Evolutionary conservation across 2,113 vertebrate species (phyloP).

Genomic region (Odobenus rosmarus): DNA sequence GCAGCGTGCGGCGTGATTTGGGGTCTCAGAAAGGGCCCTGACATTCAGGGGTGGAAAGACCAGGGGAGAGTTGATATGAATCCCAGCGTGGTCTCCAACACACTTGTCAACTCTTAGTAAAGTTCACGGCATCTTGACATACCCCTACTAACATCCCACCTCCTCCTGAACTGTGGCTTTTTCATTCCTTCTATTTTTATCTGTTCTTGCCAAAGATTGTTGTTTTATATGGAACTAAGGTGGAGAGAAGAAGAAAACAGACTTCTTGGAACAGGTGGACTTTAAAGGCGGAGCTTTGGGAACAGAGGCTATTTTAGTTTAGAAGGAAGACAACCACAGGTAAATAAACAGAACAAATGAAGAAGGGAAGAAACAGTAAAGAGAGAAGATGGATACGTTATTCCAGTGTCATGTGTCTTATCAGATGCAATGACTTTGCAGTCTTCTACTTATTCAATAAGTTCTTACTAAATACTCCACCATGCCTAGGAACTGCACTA

Average conservation of each 20-base stretch:
- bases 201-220: not conserved
- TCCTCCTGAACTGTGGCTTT: not conserved
- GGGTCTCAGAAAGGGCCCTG: not conserved
- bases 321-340: not conserved
- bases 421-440: not conserved
- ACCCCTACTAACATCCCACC: not conserved
- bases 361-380: not conserved
- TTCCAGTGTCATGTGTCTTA: not conserved
- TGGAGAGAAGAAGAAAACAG: not conserved
- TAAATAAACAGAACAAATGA: not conserved
- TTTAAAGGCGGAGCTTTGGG: not conserved
- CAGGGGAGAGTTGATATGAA: not conserved
- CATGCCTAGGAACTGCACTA: accelerated
- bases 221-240: not conserved
- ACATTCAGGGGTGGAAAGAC: not conserved
- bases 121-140: not conserved
- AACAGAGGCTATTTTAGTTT: not conserved
- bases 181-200: not conserved
- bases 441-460: not conserved
- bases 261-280: not conserved
- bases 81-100: not conserved
- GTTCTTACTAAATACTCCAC: not conserved
- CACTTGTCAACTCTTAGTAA: too few relatives aligned
- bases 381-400: not conserved
- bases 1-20: not conserved